Conservation (phyloP, 2,113 vertebrate genomes). For the Oxyura jamaicensis region DNA sequence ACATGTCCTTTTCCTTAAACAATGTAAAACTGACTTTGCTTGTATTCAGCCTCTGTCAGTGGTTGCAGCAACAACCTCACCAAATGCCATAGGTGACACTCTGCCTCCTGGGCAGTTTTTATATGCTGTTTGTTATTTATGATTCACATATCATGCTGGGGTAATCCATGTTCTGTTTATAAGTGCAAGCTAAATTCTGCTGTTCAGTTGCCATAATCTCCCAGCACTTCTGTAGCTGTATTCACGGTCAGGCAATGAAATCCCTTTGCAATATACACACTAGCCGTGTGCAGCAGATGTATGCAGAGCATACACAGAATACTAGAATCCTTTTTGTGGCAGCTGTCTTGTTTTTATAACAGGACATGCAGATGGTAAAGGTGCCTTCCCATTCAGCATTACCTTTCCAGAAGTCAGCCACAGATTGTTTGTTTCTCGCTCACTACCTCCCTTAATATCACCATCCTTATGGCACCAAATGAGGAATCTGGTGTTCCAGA, state of each 20-base stretch:
- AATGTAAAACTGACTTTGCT: background rate
- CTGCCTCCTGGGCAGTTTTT: background rate
- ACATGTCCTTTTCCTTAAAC: background rate
- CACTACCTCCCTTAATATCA: background rate
- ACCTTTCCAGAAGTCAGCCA: background rate
- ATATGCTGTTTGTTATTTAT: background rate
- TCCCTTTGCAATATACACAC: fast-evolving
- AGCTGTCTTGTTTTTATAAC: background rate
- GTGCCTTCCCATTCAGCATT: background rate
- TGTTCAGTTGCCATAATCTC: background rate
- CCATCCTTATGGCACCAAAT: background rate
- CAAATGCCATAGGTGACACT: background rate
- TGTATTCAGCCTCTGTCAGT: background rate
- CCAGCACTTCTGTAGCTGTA: background rate
- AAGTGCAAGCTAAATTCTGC: background rate
- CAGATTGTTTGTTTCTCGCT: background rate
- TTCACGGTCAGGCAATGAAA: background rate
- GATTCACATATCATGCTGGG: background rate
- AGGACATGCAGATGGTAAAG: background rate
- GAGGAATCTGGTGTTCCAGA: background rate
- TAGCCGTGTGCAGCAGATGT: background rate
- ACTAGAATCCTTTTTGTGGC: background rate
- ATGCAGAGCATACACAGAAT: background rate
- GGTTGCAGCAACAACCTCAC: background rate
- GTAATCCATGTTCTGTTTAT: background rate